phyloP scores from a whole-genome alignment of 2,888 invertebrate species.

The Eurytoma adleriae region DNA sequence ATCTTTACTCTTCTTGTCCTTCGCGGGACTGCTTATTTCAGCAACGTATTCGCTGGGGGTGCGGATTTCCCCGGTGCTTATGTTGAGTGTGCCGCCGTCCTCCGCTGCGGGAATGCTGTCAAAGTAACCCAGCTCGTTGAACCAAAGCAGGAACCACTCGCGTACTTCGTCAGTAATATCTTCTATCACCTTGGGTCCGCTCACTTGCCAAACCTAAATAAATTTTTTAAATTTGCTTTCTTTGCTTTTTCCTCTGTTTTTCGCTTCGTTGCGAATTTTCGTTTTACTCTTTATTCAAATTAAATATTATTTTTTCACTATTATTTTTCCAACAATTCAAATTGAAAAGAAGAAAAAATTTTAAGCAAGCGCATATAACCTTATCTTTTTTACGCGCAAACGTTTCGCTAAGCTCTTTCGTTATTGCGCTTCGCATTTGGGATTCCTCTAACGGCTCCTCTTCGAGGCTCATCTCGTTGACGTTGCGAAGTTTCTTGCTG shows the following conservation, averaged over 20 bases:
- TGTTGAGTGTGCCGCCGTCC: constrained; percentile 83
- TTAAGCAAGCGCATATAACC: constrained; percentile 1
- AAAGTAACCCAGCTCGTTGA: constrained; percentile 79
- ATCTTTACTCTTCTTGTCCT: constrained; percentile 47
- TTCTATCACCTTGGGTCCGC: constrained; percentile 81
- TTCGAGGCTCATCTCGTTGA: constrained; percentile 73
- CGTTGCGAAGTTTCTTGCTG: constrained; percentile 76
- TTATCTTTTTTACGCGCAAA: constrained; percentile 58
- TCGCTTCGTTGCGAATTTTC: too few relatives aligned
- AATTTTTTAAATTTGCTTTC: too few relatives aligned
- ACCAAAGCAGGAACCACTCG: constrained; percentile 86
- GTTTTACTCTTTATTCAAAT: neutral
- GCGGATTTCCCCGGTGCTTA: constrained; percentile 80
- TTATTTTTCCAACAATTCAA: too few relatives aligned
- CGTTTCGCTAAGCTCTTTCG: constrained; percentile 74
- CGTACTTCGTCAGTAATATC: constrained; percentile 86
- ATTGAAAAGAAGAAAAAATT: neutral
- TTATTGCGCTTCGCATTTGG: constrained; percentile 74
- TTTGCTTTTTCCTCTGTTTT: too few relatives aligned
- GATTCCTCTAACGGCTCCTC: constrained; percentile 61
- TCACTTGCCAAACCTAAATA: constrained; percentile 61
- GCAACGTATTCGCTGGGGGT: constrained; percentile 80
- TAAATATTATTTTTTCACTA: neutral
- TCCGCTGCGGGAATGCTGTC: constrained; percentile 85
- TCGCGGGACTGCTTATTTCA: constrained; percentile 43